Percentiles rank a stretch among this genome's conserved stretches.
phyloP scores from a whole-genome alignment of 2,797 vertebrate genomes.

The Paratrypauchen microcephalus region DNA sequence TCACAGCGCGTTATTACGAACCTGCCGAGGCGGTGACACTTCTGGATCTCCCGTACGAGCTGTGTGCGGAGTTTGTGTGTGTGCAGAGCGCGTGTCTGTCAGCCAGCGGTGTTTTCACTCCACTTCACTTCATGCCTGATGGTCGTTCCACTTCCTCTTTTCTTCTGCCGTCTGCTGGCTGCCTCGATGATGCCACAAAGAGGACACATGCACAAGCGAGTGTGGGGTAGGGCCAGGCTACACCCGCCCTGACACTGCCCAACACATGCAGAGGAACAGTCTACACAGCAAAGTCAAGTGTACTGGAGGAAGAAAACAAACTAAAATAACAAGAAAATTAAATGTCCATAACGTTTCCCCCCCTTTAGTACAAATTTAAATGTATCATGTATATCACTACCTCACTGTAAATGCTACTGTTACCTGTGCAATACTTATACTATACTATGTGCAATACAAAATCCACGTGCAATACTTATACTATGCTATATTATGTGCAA shows the following conservation, averaged over 20 bases:
- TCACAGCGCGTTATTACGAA: constrained; percentile 49
- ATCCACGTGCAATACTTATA: too few species aligned
- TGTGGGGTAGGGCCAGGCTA: constrained; percentile 11
- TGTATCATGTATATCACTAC: too few species aligned
- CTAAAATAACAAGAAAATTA: too few species aligned
- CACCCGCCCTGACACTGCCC: not conserved
- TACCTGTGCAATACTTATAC: too few species aligned
- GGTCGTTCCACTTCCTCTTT: constrained; percentile 83
- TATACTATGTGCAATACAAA: too few species aligned
- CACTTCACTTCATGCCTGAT: constrained; percentile 57
- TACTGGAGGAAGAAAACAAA: too few species aligned
- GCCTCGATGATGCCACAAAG: constrained; percentile 46
- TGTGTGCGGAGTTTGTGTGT: constrained; percentile 64
- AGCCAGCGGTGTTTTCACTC: constrained; percentile 41
- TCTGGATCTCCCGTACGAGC: constrained; percentile 52
- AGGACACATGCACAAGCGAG: constrained; percentile 17
- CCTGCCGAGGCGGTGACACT: constrained; percentile 69
- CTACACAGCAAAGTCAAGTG: not conserved
- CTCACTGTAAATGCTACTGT: too few species aligned
- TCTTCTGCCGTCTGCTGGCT: constrained; percentile 76
- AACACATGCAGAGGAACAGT: not conserved
- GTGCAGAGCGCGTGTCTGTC: constrained; percentile 34
- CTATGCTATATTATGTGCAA: too few species aligned
- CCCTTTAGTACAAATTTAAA: too few species aligned
- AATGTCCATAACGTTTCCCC: too few species aligned